A percentile compares a stretch with the other conserved stretches of the same genome.
phyloP scores from a whole-genome alignment of 92 coral and sea anemone genomes.

The Actinernus sp. region DNA sequence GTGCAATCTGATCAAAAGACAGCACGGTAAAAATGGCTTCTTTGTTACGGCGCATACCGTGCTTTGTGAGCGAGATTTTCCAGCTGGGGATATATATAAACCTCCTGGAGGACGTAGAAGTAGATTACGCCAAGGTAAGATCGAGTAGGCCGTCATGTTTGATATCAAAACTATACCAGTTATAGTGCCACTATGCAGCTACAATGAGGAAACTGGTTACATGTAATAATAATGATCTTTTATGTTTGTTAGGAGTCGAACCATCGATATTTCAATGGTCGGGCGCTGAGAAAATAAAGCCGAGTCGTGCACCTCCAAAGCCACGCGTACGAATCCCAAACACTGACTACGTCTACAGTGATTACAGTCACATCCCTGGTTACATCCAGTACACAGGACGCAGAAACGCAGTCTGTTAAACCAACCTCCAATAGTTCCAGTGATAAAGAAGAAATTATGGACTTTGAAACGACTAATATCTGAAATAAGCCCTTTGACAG shows the following conservation, averaged over 20 bases:
- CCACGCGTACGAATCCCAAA: no score
- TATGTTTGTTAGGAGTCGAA: conserved; percentile 3
- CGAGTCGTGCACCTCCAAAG: conserved; percentile 6
- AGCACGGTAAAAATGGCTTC: conserved; percentile 60
- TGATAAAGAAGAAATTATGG: no score
- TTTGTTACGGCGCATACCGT: conserved; percentile 47
- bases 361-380: no score
- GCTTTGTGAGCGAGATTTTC: conserved; percentile 44
- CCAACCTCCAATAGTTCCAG: no score
- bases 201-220: not conserved
- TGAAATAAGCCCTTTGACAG: no score
- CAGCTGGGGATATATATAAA: conserved; percentile 21
- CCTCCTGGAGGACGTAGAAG: conserved; percentile 13
- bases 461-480: no score
- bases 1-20: conserved; percentile 60
- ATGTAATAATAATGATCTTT: not conserved
- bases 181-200: no score
- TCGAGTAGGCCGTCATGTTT: no score
- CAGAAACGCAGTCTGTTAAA: no score
- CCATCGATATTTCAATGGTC: conserved; percentile 35
- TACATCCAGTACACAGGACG: no score
- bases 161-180: no score
- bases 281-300: not conserved
- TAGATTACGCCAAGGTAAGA: not conserved
- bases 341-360: no score